Evolutionary conservation across 1,140 invertebrate species (phyloP), one percentile per base, ranked within the genome.

Genomic region (Drosophila cardini): DNA sequence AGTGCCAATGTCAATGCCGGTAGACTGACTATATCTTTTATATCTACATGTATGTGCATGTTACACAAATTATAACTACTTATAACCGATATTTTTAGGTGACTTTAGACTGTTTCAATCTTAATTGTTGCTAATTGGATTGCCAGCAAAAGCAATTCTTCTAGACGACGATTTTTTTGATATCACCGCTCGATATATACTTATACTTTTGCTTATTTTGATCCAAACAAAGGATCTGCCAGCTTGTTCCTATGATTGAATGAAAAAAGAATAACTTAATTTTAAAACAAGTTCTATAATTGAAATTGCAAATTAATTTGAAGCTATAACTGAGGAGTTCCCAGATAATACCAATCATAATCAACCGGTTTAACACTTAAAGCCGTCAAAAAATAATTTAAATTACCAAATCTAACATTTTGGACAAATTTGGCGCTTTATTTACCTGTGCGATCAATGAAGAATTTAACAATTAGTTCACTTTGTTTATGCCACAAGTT

Each of bases 401-500:
- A n/a, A n/a, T n/a, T n/a, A n/a, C n/a, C n/a, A n/a, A n/a, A n/a
- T n/a, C n/a, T n/a, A n/a, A n/a, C n/a, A n/a, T n/a, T n/a, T n/a
- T n/a, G n/a, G 36, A 36, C 36, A 4, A 38, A 11, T 10, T 38
- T 11, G 7, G 36, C 34, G 34, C 6, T 36, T 8, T 11, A 11
- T 1, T 8, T 42, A n/a, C 10, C 15, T 18, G 16, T 53, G n/a
- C 6, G 0, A 26, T 40, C 38, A 21, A 52, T 60, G 52, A 18
- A 60, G 40, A 61, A 68, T 11, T 15, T 18, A 9, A 55, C 43
- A 64, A 42, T 11, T 32, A 45, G 21, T 34, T 46, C 15, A 8
- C 32, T 56, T 64, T 64, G 50, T 40, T 32, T 63, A 65, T 42
- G 55, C 38, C 38, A 65, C 26, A 74, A 74, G 48, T 69, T 36